Evolutionary conservation across 1,140 invertebrate genomes (phyloP).

Genomic region (Zaprionus inermis): DNA sequence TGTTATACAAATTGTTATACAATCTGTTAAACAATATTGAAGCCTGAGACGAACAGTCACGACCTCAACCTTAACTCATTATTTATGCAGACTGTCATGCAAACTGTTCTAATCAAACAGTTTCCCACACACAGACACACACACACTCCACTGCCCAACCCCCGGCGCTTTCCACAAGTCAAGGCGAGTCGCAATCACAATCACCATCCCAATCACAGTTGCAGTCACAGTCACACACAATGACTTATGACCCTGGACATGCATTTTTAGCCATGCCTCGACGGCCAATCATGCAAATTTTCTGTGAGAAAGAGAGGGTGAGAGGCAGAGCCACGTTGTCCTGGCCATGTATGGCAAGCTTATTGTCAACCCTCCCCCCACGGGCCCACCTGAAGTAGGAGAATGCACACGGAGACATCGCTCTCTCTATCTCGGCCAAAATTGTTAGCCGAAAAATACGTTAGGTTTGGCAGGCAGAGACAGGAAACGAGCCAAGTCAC

Average conservation of each 20-base stretch:
- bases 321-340: constrained; percentile 4
- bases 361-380: constrained; percentile 38
- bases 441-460: constrained; percentile 34
- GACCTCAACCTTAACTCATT: neutral
- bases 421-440: neutral
- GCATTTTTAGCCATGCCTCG: constrained; percentile 51
- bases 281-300: constrained; percentile 56
- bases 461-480: constrained; percentile 69
- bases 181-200: neutral
- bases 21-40: neutral
- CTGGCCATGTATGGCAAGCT: constrained; percentile 63
- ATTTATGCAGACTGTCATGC: neutral
- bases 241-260: constrained; percentile 49
- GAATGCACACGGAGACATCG: neutral
- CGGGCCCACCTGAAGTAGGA: constrained; percentile 40
- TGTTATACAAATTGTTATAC: constrained; percentile 2
- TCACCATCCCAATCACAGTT: constrained; percentile 15
- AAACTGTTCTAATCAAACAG: constrained; percentile 25
- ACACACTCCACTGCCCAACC: neutral
- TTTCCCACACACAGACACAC: constrained; percentile 3
- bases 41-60: too few relatives aligned
- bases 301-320: neutral
- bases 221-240: neutral
- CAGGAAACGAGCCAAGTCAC: constrained; percentile 28
- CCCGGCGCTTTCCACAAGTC: neutral